Conservation (phyloP, 2,113 vertebrate species). For the Dascyllus trimaculatus region DNA sequence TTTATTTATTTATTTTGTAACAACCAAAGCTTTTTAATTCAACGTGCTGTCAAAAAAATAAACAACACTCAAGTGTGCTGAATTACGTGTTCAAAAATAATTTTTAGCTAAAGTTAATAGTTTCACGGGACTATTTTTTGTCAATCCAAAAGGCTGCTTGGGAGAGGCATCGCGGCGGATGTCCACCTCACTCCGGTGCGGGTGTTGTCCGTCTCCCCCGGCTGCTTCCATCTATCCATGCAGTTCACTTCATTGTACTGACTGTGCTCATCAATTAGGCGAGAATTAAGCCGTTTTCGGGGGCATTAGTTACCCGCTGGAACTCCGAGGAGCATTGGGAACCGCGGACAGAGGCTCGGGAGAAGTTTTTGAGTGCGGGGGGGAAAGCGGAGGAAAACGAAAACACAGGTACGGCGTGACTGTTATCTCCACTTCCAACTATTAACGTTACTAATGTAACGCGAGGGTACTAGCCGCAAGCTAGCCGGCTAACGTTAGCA, state of each 20-base stretch:
- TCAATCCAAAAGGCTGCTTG: slow-evolving; percentile 63
- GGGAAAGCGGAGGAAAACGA: slow-evolving; percentile 24
- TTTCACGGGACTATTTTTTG: slow-evolving; percentile 68
- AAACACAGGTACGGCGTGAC: slow-evolving; percentile 72
- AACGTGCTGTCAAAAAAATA: too few relatives aligned
- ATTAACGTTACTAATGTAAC: slow-evolving; percentile 78
- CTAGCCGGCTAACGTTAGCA: slow-evolving; percentile 80
- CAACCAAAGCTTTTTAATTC: neutral
- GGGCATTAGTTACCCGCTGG: neutral
- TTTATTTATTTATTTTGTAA: neutral
- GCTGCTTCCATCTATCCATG: slow-evolving; percentile 61
- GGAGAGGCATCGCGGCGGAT: slow-evolving; percentile 78
- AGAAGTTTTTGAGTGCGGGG: slow-evolving; percentile 68
- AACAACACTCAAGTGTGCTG: neutral
- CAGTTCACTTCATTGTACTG: slow-evolving; percentile 74
- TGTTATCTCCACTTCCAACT: slow-evolving; percentile 76
- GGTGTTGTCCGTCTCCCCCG: slow-evolving; percentile 76
- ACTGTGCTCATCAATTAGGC: slow-evolving; percentile 68
- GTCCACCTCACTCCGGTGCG: slow-evolving; percentile 69
- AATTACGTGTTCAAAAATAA: neutral
- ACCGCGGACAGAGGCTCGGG: slow-evolving; percentile 8
- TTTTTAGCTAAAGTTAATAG: slow-evolving; percentile 18
- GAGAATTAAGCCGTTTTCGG: slow-evolving; percentile 46
- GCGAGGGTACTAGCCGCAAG: slow-evolving; percentile 61
- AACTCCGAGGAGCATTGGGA: slow-evolving; percentile 9